Conservation (phyloP, 2,113 vertebrate species). For the Pristiophorus japonicus region DNA sequence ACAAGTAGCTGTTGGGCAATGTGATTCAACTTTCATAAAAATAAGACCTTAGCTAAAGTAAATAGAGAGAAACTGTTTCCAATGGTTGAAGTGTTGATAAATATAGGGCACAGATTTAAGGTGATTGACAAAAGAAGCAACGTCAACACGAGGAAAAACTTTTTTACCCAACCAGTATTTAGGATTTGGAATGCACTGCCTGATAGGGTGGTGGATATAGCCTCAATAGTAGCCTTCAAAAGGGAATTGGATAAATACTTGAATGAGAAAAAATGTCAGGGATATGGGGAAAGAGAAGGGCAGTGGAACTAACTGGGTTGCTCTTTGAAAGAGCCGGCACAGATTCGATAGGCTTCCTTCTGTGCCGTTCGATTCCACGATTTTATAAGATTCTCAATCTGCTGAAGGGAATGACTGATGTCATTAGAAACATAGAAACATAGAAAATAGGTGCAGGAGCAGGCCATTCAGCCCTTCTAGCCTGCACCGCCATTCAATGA, state of each 20-base stretch:
- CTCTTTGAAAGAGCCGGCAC: no score
- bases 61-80: no score
- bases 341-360: no score
- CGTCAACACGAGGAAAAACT: not conserved
- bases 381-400: no score
- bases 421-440: no score
- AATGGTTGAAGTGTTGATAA: not conserved
- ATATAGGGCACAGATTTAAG: not conserved
- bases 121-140: not conserved
- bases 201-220: not conserved
- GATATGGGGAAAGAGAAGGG: not conserved
- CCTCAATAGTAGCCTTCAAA: not conserved
- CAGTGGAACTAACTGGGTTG: no score
- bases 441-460: no score
- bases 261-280: not conserved
- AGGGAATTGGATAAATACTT: not conserved
- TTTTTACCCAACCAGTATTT: not conserved
- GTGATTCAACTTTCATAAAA: not conserved
- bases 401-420: no score
- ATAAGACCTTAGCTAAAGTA: no score
- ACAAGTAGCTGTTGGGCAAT: not conserved
- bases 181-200: not conserved
- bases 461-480: no score
- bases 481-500: no score
- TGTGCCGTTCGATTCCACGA: no score